Percentiles rank a stretch among this genome's conserved stretches.
These are phyloP conservation scores for Lucilia sericata DNA, from an alignment of 1,140 invertebrate genomes.

Conservation along the genomic window DNA sequence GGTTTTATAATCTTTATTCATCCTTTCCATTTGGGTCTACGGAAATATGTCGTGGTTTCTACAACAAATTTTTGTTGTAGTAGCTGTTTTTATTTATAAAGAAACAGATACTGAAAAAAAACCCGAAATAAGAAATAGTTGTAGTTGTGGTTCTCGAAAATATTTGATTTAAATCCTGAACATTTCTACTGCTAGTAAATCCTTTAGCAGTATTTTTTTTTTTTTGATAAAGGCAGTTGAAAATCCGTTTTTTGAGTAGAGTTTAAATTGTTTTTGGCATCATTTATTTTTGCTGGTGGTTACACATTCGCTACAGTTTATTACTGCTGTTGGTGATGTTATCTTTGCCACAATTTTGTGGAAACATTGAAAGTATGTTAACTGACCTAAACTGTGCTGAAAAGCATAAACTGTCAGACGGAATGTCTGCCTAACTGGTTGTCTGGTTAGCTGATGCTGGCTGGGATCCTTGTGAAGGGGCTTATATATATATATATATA, in stretches of 20 bases:
- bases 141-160: background rate
- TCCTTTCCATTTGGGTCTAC: background rate
- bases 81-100: background rate
- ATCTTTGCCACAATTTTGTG: background rate
- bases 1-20: background rate
- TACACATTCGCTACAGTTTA: background rate
- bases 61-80: background rate
- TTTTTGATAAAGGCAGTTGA: background rate
- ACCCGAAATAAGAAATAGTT: background rate
- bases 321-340: background rate
- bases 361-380: constrained; percentile 1
- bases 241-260: background rate
- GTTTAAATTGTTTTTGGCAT: constrained; percentile 1
- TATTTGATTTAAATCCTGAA: background rate
- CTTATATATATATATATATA: too few relatives aligned
- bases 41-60: background rate
- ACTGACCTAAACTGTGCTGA: background rate
- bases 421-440: background rate
- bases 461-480: background rate
- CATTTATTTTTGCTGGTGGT: background rate
- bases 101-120: background rate
- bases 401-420: background rate
- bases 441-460: too few relatives aligned
- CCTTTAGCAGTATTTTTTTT: background rate
- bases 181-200: background rate